phyloP scores from a whole-genome alignment of 64 coral and sea anemone species.

The Catalaphyllia jardinei region DNA sequence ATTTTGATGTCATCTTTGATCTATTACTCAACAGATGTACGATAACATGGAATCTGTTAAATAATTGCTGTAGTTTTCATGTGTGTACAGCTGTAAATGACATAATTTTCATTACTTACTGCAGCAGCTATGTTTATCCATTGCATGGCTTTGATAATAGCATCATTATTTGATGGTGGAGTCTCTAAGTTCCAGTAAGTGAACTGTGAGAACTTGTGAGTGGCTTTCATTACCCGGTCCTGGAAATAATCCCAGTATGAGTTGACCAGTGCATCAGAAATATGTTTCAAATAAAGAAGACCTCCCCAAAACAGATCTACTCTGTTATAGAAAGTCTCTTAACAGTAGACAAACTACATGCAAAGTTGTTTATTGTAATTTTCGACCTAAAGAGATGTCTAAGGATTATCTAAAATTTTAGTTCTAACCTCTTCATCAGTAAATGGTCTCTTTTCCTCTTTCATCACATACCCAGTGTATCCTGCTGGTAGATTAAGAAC shows the following conservation, averaged over 20 bases:
- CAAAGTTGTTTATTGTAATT: too few relatives aligned
- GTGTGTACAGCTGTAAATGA: too few relatives aligned
- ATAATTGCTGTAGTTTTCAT: too few relatives aligned
- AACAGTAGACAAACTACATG: too few relatives aligned
- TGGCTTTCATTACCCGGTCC: constrained; percentile 73
- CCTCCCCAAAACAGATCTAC: too few relatives aligned
- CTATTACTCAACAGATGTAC: too few relatives aligned
- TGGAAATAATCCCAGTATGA: neutral
- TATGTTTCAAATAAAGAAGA: too few relatives aligned
- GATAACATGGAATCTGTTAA: too few relatives aligned
- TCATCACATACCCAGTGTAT: constrained; percentile 83
- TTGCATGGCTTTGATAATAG: constrained; percentile 83
- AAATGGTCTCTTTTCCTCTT: constrained; percentile 82
- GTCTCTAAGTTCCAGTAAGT: constrained; percentile 97
- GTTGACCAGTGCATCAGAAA: too few relatives aligned
- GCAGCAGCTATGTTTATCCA: constrained; percentile 91
- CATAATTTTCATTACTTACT: constrained; percentile 48
- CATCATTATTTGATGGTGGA: constrained; percentile 83
- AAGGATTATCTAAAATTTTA: neutral
- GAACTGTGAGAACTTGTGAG: constrained; percentile 86
- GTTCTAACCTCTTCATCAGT: constrained; percentile 88
- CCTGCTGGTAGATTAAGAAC: constrained; percentile 56
- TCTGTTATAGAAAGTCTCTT: too few relatives aligned
- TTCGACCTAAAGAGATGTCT: too few relatives aligned
- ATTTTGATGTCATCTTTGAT: too few relatives aligned